Conservation (phyloP, 2,113 vertebrate genomes). For the Suricata suricatta region DNA sequence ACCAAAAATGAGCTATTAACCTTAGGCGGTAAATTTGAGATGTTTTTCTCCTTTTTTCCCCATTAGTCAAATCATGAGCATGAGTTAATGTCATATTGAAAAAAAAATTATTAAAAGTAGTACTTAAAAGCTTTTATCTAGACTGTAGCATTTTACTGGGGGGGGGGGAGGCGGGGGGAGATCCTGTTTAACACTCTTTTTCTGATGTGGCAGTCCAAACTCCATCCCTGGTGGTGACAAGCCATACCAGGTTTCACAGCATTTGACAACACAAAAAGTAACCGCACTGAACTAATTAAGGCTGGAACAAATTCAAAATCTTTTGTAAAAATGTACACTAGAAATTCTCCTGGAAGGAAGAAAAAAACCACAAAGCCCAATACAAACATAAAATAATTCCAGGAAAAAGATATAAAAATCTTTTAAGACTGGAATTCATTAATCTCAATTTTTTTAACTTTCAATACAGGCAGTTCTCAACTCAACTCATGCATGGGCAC, state of each 20-base stretch:
- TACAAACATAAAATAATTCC: neutral
- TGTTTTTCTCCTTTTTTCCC: neutral
- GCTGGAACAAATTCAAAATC: neutral
- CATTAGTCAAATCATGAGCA: neutral
- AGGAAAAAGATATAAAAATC: neutral
- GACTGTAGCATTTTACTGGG: neutral
- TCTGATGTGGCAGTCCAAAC: neutral
- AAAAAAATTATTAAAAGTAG: neutral
- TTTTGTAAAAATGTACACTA: conserved; percentile 16
- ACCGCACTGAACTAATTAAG: neutral
- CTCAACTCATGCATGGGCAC: neutral
- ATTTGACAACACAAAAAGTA: neutral
- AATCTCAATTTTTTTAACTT: neutral
- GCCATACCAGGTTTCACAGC: neutral
- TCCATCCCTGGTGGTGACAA: neutral
- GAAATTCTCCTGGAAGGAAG: neutral
- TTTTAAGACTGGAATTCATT: neutral
- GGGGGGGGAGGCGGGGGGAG: fast-evolving
- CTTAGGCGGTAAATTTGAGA: neutral
- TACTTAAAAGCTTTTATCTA: conserved; percentile 1
- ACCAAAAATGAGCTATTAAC: neutral
- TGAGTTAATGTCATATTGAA: neutral
- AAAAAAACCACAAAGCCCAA: neutral
- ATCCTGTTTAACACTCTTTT: neutral
- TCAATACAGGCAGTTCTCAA: neutral